A percentile compares a stretch with the other conserved stretches of the same genome.
These are phyloP conservation scores for Lasiurus borealis DNA, from an alignment of 2,113 vertebrate species.

Conservation along the genomic window DNA sequence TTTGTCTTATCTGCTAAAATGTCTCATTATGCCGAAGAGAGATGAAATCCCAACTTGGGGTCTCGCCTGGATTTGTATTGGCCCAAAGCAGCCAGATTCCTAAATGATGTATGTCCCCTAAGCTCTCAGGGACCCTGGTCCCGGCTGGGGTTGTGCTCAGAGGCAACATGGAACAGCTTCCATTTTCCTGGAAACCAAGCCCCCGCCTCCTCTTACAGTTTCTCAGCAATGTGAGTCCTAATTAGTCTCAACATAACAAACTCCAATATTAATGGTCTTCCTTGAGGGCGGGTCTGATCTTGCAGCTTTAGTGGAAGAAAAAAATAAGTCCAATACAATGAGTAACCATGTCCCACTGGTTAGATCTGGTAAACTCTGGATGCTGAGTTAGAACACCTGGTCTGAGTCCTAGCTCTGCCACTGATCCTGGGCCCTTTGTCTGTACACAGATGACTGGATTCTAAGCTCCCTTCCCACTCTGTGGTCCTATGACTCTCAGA, in stretches of 20 bases:
- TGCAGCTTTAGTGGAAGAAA: not conserved
- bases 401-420: not conserved
- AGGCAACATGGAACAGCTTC: not conserved
- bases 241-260: constrained; percentile 58
- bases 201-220: not conserved
- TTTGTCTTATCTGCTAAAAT: constrained; percentile 64
- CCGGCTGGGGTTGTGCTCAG: not conserved
- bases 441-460: not conserved
- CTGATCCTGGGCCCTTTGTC: not conserved
- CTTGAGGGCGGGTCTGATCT: not conserved
- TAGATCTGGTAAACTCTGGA: not conserved
- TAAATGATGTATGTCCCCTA: constrained; percentile 10
- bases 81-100: constrained; percentile 42
- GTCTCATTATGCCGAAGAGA: constrained; percentile 54
- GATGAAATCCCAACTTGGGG: constrained; percentile 32
- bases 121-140: not conserved
- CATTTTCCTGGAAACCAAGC: constrained; percentile 10
- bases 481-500: not conserved
- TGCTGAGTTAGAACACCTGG: not conserved
- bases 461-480: not conserved
- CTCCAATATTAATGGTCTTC: constrained; percentile 44
- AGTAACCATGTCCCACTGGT: constrained; percentile 11
- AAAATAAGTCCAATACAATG: not conserved
- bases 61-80: constrained; percentile 60
- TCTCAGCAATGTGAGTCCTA: constrained; percentile 7